These are phyloP conservation scores for Grus americana DNA, from an alignment of 2,113 vertebrate species.

Conservation along the genomic window DNA sequence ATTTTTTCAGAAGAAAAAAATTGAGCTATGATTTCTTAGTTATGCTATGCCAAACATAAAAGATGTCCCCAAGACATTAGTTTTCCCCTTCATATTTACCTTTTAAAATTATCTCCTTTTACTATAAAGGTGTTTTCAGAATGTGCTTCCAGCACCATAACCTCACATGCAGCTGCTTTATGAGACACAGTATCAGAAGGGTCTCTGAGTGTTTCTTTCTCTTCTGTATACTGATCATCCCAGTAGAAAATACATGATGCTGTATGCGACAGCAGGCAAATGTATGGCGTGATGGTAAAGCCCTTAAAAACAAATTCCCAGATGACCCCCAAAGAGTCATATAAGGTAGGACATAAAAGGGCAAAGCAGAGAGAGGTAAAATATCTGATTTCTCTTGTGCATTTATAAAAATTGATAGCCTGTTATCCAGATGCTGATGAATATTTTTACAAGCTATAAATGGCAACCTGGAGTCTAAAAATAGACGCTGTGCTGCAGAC, in stretches of 20 bases:
- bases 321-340: slow-evolving; percentile 21
- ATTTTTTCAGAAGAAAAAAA: neutral
- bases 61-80: neutral
- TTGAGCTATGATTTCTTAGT: neutral
- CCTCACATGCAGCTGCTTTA: neutral
- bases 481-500: slow-evolving; percentile 79
- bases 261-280: slow-evolving; percentile 11
- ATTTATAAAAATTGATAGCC: slow-evolving; percentile 79
- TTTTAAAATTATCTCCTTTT: neutral
- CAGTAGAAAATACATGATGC: slow-evolving; percentile 41
- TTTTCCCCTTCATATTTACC: neutral
- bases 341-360: slow-evolving; percentile 31
- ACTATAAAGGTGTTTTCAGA: neutral
- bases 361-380: slow-evolving; percentile 17
- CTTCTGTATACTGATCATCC: neutral
- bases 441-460: slow-evolving; percentile 92
- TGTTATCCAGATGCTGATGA: slow-evolving; percentile 79
- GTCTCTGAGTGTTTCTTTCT: neutral
- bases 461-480: slow-evolving; percentile 85
- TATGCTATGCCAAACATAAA: neutral
- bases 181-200: neutral
- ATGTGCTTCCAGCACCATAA: neutral
- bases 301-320: slow-evolving; percentile 59
- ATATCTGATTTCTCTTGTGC: slow-evolving; percentile 54
- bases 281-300: slow-evolving; percentile 44